Conservation (phyloP, 2,888 invertebrate genomes). For the Crioceris asparagi region DNA sequence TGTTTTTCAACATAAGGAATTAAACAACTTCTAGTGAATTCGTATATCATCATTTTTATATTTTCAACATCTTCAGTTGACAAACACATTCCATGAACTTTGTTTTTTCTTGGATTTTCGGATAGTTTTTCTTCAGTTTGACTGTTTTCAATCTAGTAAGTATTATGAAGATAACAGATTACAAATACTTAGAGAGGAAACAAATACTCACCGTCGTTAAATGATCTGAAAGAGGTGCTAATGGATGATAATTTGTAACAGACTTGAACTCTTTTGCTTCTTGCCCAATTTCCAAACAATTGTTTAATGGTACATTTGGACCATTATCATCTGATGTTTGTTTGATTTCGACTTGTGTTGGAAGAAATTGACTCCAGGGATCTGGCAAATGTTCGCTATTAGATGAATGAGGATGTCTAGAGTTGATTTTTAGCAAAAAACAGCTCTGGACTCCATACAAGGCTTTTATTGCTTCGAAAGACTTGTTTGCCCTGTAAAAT, state of each 20-base stretch:
- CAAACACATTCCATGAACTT: slow-evolving; percentile 65
- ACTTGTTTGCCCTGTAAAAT: slow-evolving; percentile 77
- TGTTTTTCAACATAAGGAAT: slow-evolving; percentile 88
- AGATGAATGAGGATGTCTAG: slow-evolving; percentile 50
- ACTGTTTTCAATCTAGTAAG: slow-evolving; percentile 21
- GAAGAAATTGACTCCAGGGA: slow-evolving; percentile 75
- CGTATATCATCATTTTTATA: slow-evolving; percentile 72
- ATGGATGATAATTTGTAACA: slow-evolving; percentile 50
- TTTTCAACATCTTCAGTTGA: slow-evolving; percentile 76
- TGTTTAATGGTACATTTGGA: slow-evolving; percentile 25
- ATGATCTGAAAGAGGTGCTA: slow-evolving; percentile 58
- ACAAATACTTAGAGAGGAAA: too few species aligned
- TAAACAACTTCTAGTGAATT: slow-evolving; percentile 76
- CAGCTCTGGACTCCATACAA: slow-evolving; percentile 81
- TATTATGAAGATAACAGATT: slow-evolving; percentile 1
- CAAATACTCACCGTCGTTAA: slow-evolving; percentile 23
- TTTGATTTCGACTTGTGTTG: slow-evolving; percentile 37
- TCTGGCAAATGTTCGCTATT: slow-evolving; percentile 55
- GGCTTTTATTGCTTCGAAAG: slow-evolving; percentile 75
- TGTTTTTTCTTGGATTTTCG: slow-evolving; percentile 22
- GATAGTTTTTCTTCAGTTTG: slow-evolving; percentile 19
- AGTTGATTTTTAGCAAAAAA: slow-evolving; percentile 84
- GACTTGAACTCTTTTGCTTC: slow-evolving; percentile 37
- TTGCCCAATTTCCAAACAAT: slow-evolving; percentile 41
- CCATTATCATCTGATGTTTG: too few species aligned